Evolutionary conservation across 2,113 vertebrate species (phyloP).

Genomic region (Ceratotherium simum): DNA sequence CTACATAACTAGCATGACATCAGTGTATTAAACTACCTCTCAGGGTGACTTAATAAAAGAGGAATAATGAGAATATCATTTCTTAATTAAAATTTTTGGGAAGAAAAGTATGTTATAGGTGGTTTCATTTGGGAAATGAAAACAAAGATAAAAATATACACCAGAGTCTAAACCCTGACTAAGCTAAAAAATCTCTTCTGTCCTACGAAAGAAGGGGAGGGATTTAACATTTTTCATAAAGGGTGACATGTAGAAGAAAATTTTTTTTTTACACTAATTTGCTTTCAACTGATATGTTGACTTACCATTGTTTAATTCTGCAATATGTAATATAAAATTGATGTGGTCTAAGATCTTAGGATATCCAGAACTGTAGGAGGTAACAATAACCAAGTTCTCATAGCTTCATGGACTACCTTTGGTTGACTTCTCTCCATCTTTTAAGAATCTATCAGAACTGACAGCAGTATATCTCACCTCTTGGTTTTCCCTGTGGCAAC

Average conservation of each 20-base stretch:
- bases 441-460: not conserved
- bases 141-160: not conserved
- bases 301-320: not conserved
- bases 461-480: not conserved
- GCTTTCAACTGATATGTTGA: not conserved
- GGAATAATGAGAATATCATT: not conserved
- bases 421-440: not conserved
- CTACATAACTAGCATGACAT: not conserved
- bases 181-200: not conserved
- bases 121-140: not conserved
- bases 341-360: not conserved
- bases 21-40: not conserved
- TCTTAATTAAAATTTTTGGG: slow-evolving; percentile 3
- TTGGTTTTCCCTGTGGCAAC: not conserved
- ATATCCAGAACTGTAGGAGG: not conserved
- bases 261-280: not conserved
- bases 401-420: not conserved
- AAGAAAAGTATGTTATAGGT: not conserved
- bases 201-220: not conserved
- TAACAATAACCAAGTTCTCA: not conserved
- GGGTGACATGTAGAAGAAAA: not conserved
- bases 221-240: not conserved
- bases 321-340: not conserved
- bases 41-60: not conserved
- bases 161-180: not conserved